Base-by-base conservation (phyloP, 2,888 invertebrate species). In the Hedya salicella region DNA sequence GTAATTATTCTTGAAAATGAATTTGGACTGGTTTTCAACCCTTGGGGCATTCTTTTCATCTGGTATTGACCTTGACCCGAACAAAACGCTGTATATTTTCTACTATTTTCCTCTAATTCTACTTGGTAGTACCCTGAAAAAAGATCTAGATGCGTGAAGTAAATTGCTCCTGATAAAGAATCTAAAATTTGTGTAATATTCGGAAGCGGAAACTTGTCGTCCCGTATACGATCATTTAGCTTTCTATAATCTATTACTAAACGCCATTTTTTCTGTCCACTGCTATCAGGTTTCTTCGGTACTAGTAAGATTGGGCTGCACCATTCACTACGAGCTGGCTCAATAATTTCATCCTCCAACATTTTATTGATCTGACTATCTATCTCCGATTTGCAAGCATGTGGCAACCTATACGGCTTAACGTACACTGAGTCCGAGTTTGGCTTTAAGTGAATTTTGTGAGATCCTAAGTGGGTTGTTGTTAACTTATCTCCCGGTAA, bases 201-300 rank as follows among this genome's bases (percentile, higher is more conserved):
- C 11, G 59, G 36, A 46, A 59, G 36, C 13, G 60, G 60, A 49
- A 49, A 60, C n/a, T 60, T 60, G n/a, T 60, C 59, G 13, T 60
- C 48, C 14, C 16, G n/a, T 36, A 60, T 60, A 9, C 19, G 8
- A 13, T 60, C 59, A 21, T 60, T 60, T n/a, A 60, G 8, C 48
- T 60, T 49, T 8, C 59, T 16, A 49, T 60, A 60, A 16, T 60
- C 59, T 13, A 60, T 39, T n/a, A 60, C 60, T 14, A 60, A 50
- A 8, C 60, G 49, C 60, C 60, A 60, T 14, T 62, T 62, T 19
- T 62, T 62, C 2, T 32, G 13, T 39, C 14, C 42, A 25, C 40
- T 44, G 11, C 44, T 16, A 25, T 49, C 14, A n/a, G 6, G 5
- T 16, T 56, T 25, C 25, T 56, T 56, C 1, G 56, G 44, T 3